phyloP scores from a whole-genome alignment of 1,140 invertebrate genomes.

The Lanistes nyassanus region DNA sequence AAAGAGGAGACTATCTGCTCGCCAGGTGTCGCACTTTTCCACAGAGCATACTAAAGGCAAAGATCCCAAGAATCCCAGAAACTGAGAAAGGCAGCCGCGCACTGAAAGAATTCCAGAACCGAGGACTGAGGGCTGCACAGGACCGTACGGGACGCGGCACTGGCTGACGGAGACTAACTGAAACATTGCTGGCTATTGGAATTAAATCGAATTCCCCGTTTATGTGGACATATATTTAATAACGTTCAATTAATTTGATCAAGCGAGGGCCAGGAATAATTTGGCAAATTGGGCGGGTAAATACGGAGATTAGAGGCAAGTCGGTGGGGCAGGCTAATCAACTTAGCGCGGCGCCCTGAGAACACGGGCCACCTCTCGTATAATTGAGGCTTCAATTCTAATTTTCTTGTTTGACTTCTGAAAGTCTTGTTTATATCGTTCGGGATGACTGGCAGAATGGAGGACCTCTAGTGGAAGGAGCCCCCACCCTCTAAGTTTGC shows the following conservation, averaged over 20 bases:
- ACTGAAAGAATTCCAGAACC: too few relatives aligned
- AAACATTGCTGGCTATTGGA: constrained; percentile 19
- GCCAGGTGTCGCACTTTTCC: too few relatives aligned
- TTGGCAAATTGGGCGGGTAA: constrained; percentile 30
- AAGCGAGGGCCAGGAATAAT: constrained; percentile 23
- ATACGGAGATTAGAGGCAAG: constrained; percentile 25
- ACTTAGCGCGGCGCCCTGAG: constrained; percentile 20
- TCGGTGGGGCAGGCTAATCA: constrained; percentile 23
- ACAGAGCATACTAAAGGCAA: too few relatives aligned
- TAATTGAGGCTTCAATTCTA: constrained; percentile 22
- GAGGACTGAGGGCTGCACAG: not conserved
- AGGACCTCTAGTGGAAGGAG: too few relatives aligned
- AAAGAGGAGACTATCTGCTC: too few relatives aligned
- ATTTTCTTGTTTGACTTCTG: constrained; percentile 14
- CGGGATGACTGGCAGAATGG: not conserved
- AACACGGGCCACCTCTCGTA: constrained; percentile 11
- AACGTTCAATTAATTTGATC: constrained; percentile 31
- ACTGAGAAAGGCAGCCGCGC: too few relatives aligned
- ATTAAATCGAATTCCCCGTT: constrained; percentile 30
- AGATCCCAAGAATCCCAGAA: too few relatives aligned
- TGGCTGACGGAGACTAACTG: constrained; percentile 10
- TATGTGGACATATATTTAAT: constrained; percentile 32
- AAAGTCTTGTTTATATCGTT: constrained; percentile 5
- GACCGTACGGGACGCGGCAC: not conserved
- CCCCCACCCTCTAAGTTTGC: not conserved